Evolutionary conservation across 2,113 vertebrate genomes (phyloP).

Genomic region (Tauraco erythrolophus): DNA sequence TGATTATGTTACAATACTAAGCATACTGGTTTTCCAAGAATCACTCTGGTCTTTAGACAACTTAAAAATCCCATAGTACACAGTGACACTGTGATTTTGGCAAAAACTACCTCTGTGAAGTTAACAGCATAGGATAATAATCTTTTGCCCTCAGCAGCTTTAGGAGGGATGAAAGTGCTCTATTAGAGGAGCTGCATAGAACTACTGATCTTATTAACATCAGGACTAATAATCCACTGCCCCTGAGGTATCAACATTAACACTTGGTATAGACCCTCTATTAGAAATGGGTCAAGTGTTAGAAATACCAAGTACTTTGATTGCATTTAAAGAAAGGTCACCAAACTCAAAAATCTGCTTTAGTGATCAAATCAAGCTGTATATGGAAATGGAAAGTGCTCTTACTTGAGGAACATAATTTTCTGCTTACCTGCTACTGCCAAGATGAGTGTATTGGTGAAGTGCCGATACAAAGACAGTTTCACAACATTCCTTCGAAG

Average conservation of each 20-base stretch:
- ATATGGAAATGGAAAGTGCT: background rate
- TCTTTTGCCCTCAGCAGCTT: background rate
- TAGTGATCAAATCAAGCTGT: background rate
- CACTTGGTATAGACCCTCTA: background rate
- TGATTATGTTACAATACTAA: background rate
- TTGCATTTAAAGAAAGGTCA: background rate
- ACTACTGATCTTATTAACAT: background rate
- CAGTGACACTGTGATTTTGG: background rate
- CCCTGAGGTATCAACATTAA: background rate
- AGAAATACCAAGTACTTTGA: background rate
- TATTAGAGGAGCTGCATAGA: background rate
- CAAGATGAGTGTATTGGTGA: slow-evolving; percentile 96
- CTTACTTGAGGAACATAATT: background rate
- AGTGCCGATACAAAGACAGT: slow-evolving; percentile 93
- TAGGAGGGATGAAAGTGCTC: background rate
- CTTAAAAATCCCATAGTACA: background rate
- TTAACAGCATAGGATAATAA: background rate
- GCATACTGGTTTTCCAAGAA: background rate
- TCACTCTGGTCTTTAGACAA: background rate
- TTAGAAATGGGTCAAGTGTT: background rate
- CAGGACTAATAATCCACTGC: background rate
- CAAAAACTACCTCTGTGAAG: background rate
- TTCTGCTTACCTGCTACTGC: slow-evolving; percentile 89
- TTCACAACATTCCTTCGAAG: slow-evolving; percentile 94
- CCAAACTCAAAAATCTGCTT: background rate